Evolutionary conservation across 1,140 invertebrate genomes (phyloP), one percentile per base, ranked within the genome.

Genomic region (Leptoteleia sp.): DNA sequence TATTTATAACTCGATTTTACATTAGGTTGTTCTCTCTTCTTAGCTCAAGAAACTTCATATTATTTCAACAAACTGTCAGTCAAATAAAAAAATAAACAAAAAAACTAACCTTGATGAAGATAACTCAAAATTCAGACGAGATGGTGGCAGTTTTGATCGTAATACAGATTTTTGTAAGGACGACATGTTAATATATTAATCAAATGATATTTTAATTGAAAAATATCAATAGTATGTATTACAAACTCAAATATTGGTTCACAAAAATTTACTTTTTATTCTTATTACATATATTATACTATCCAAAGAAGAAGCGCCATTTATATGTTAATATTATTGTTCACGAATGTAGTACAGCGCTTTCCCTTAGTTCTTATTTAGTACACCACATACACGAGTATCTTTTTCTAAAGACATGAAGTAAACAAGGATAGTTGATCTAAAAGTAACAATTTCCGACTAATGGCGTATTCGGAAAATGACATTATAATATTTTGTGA

Each of bases 121-220:
- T 25, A 85, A 47, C 55, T 82, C 65, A 57, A 85, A 84, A 76
- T 81, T 83, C 12, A 87, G 75, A 38, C 80, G 80, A 7, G 85
- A 64, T 7, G 92, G 93, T 82, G 93, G 93, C 62, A 94, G 81
- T 87, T 92, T 93, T 65, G 90, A 92, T 85, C 93, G 93, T 64
- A 93, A 87, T 54, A 94, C 91, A 81, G 90, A 92, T 83, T 93
- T 93, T 85, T 94, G 93, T 76, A 94, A 90, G 61, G 91, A 91
- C 55, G 93, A 94, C 92, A 93, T 93, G 17, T 71, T 71, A 9
- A 25, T 17, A n/a, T 13, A 17, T 1, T n/a, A 22, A 43, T 17
- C 6, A 12, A 54, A 0, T 12, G 8, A 8, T 16, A 2, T 6
- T 29, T 29, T 29, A 7, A 4, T 29, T 29, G 15, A 38, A 16